Evolutionary conservation across 2,888 invertebrate species (phyloP), one percentile per base, ranked within the genome.

Genomic region (Melanotus villosus): DNA sequence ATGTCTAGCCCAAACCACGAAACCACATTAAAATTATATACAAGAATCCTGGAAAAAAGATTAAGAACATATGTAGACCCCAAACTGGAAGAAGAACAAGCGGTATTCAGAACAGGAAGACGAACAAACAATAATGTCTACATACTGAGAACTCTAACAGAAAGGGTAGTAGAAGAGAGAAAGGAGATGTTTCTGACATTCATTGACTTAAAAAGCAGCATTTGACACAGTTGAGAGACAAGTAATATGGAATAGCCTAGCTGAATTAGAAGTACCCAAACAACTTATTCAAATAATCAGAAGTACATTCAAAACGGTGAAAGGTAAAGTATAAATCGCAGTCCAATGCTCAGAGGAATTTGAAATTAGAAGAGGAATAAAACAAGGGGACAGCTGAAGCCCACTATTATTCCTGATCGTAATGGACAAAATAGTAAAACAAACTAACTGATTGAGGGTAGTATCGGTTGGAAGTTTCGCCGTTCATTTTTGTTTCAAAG

Each of bases 321-420:
- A n/a, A 54, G 30, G 16, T 12, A 54, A 54, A 32, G 30, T 26
- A 54, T 30, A 54, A 54, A 54, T 32, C 1, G 54, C 54, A 54
- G 54, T 2, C 9, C 54, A 32, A 14, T 14, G 30, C 12, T 54
- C 30, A 50, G 10, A 50, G n/a, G 23, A 50, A 50, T 50, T 54
- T 54, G 10, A 54, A 26, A 54, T 54, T 18, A 14, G 54, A 30
- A 32, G 23, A 50, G 50, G 21, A 21, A 50, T 50, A 50, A 50
- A 50, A 23, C n/a, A 4, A 50, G 7, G 10, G 50, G 50, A 14
- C 43, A 26, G 26, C 26, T 26, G 3, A 26, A 26, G 26, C 26
- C 26, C 50, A 50, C 50, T 50, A 19, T 14, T 50, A 50, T 50
- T 50, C 26, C 1, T 50, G 50, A 50, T 50, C 5, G 19, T 50